A percentile compares a stretch with the other conserved stretches of the same genome.
Conservation (phyloP, 2,797 vertebrate species). For the Xiphophorus birchmanni region DNA sequence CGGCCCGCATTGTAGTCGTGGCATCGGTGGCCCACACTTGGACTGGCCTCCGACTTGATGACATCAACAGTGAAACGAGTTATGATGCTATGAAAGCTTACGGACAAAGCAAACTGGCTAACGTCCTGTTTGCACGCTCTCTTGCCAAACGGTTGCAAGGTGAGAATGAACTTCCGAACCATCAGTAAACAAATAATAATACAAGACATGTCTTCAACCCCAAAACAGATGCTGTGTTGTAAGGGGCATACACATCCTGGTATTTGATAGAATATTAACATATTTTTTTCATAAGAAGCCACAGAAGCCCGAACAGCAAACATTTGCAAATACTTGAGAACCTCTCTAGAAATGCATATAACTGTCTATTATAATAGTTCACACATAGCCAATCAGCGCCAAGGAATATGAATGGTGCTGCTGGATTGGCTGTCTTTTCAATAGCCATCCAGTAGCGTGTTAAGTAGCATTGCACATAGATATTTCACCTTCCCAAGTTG, state of each 20-base stretch:
- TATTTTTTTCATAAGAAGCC: no score
- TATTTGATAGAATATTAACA: not conserved
- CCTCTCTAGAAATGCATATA: not conserved
- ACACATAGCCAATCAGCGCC: not conserved
- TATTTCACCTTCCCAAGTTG: not conserved
- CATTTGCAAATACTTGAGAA: not conserved
- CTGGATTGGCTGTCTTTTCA: not conserved
- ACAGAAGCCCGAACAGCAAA: not conserved
- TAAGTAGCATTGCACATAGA: not conserved
- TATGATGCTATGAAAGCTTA: constrained; percentile 87
- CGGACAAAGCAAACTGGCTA: constrained; percentile 94
- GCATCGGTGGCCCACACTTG: constrained; percentile 88
- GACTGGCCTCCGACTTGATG: constrained; percentile 86
- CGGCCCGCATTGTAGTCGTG: constrained; percentile 87
- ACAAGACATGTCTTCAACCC: not conserved
- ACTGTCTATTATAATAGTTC: not conserved
- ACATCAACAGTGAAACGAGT: constrained; percentile 89
- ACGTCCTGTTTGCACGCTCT: constrained; percentile 87
- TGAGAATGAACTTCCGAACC: constrained; percentile 63
- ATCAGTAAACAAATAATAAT: not conserved
- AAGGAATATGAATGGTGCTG: not conserved
- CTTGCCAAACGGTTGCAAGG: constrained; percentile 87
- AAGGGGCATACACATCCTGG: not conserved
- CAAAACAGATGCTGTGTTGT: not conserved
- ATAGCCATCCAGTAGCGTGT: not conserved